Base-by-base conservation (phyloP, 1,140 invertebrate genomes). In the Rhagoletis zephyria region DNA sequence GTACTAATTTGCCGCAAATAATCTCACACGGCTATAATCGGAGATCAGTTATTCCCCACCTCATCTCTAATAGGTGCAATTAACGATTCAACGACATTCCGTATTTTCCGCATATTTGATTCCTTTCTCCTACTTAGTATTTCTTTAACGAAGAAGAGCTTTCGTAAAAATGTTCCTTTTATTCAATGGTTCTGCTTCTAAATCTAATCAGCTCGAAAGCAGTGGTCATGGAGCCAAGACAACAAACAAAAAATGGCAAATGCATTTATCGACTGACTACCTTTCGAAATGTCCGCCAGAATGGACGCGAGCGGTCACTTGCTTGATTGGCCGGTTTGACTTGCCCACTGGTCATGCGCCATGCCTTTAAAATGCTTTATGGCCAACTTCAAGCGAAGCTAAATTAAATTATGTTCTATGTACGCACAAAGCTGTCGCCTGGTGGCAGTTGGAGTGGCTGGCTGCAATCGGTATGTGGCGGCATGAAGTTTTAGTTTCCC, bases 391-490 rank as follows among this genome's bases (percentile, higher is more conserved):
- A 56, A 56, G 48, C 30, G 3, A 19, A 81, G 48, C 14, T 56
- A 81, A 56, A 81, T 30, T 56, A 59, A 51, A 81, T 81, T 48
- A 67, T n/a, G 16, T 64, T 16, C 30, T 48, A 67, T 30, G 64
- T n/a, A 59, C 48, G 9, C 19, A 51, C 9, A 30, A 19, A 56
- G 10, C 45, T 56, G 9, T 56, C 74, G 74, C 70, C 70, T 19
- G 16, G 7, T 30, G 74, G 48, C 48, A 81, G 7, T 56, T 56
- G 48, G 74, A 81, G 48, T 81, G 40, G 67, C 42, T 45, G 67
- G 67, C n/a, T 70, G 67, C 74, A 81, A 59, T 30, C 56, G 45
- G 48, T 48, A 81, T 74, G 42, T 74, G 70, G 70, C 70, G 70
- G 70, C 70, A 48, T 19, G 74, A 59, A 56, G n/a, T 81, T 56